Conservation (phyloP, 2,113 vertebrate genomes). For the Dipodomys stephensi region DNA sequence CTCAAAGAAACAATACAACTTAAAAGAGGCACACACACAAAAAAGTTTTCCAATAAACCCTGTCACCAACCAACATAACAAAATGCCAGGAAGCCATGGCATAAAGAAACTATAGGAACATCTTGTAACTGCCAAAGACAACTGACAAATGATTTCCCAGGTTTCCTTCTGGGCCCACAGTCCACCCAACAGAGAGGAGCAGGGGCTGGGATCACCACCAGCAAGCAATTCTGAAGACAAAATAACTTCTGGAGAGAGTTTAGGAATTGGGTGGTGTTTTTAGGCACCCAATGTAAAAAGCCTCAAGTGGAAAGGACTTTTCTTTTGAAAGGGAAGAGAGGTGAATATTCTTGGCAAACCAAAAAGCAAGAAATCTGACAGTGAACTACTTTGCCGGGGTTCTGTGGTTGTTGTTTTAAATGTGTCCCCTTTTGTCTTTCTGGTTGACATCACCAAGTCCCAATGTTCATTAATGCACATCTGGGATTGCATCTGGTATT, state of each 20-base stretch:
- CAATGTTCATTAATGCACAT: neutral
- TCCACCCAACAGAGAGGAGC: slow-evolving; percentile 48
- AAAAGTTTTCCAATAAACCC: neutral
- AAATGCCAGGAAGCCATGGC: slow-evolving; percentile 53
- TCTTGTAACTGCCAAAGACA: slow-evolving; percentile 18
- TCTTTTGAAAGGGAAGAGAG: neutral
- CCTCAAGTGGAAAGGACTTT: slow-evolving; percentile 28
- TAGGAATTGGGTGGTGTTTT: neutral
- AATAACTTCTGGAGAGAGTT: neutral
- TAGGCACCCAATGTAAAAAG: neutral
- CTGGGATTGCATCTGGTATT: slow-evolving; percentile 12
- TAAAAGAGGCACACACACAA: neutral
- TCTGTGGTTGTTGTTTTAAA: neutral
- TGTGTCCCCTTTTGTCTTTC: slow-evolving; percentile 36
- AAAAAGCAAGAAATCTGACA: slow-evolving; percentile 13
- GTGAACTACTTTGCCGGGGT: neutral
- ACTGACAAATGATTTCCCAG: slow-evolving; percentile 50
- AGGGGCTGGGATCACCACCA: neutral
- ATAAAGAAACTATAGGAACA: slow-evolving; percentile 49
- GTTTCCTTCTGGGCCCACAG: slow-evolving; percentile 60
- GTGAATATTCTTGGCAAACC: neutral
- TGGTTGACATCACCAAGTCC: neutral
- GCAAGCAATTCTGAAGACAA: neutral
- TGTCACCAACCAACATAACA: neutral
- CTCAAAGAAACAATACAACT: slow-evolving; percentile 17